These are phyloP conservation scores for Octodonta nipae DNA, from an alignment of 2,888 invertebrate species.

Conservation along the genomic window DNA sequence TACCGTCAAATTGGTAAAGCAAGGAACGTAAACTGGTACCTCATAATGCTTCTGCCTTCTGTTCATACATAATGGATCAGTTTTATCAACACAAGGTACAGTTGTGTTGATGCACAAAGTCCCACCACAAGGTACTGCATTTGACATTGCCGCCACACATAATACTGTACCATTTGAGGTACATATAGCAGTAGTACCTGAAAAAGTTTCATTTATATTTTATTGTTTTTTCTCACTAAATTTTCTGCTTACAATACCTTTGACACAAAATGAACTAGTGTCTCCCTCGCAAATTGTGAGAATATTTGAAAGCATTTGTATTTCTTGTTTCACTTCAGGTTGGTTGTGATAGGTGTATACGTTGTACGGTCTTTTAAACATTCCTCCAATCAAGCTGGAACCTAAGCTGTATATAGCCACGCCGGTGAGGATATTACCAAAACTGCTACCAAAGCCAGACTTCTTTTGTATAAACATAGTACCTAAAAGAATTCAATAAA, in stretches of 20 bases:
- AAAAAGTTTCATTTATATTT: too few relatives aligned
- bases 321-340: slow-evolving; percentile 23
- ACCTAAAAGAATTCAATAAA: neutral
- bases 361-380: slow-evolving; percentile 19
- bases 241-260: too few relatives aligned
- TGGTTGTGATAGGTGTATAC: slow-evolving; percentile 31
- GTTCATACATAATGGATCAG: slow-evolving; percentile 23
- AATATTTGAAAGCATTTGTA: slow-evolving; percentile 26
- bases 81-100: slow-evolving; percentile 20
- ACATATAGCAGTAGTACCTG: slow-evolving; percentile 25
- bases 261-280: slow-evolving; percentile 25
- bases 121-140: slow-evolving; percentile 23
- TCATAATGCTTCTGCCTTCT: slow-evolving; percentile 17
- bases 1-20: slow-evolving; percentile 28
- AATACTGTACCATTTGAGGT: slow-evolving; percentile 27
- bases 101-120: slow-evolving; percentile 24
- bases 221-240: too few relatives aligned
- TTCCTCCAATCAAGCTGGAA: slow-evolving; percentile 10
- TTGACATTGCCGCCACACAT: slow-evolving; percentile 25
- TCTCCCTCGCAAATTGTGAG: slow-evolving; percentile 28
- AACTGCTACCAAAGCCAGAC: slow-evolving; percentile 23
- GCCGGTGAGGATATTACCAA: slow-evolving; percentile 28
- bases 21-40: slow-evolving; percentile 24
- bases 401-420: slow-evolving; percentile 18
- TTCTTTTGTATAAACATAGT: slow-evolving; percentile 12